These are phyloP conservation scores for Heliconius eleuchia DNA, from an alignment of 1,140 invertebrate species.

Conservation along the genomic window DNA sequence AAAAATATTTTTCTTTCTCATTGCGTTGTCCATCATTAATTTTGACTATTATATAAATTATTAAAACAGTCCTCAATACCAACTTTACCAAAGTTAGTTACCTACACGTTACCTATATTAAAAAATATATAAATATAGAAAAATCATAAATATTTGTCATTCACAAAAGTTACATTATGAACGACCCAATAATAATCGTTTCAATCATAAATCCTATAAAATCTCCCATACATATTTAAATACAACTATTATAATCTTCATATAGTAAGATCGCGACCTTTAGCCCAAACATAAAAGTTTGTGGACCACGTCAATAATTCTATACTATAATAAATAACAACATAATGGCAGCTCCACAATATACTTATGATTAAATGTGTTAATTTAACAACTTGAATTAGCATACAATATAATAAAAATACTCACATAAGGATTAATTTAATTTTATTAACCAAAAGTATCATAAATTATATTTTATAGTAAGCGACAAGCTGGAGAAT, in stretches of 20 bases:
- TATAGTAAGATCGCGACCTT: neutral
- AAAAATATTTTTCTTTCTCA: no score
- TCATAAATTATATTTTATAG: neutral
- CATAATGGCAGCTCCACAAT: constrained; percentile 10
- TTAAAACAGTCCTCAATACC: neutral
- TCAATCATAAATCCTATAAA: constrained; percentile 1
- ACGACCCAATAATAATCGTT: neutral
- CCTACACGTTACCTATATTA: neutral
- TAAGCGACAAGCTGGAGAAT: neutral
- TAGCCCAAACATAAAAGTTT: neutral
- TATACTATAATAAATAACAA: constrained; percentile 14
- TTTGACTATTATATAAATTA: neutral
- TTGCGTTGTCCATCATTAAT: no score
- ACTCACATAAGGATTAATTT: constrained; percentile 14
- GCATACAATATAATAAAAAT: constrained; percentile 5
- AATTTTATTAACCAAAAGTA: neutral
- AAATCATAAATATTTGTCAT: neutral
- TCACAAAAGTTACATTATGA: neutral
- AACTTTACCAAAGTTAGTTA: neutral
- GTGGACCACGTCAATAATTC: neutral
- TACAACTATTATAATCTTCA: neutral
- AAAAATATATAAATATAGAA: neutral
- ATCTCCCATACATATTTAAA: neutral
- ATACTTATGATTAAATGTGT: constrained; percentile 24
- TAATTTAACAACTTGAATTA: constrained; percentile 21